A percentile compares a stretch with the other conserved stretches of the same genome.
Evolutionary conservation across 2,888 invertebrate species (phyloP).

Genomic region (Drosophila flavopinicola): DNA sequence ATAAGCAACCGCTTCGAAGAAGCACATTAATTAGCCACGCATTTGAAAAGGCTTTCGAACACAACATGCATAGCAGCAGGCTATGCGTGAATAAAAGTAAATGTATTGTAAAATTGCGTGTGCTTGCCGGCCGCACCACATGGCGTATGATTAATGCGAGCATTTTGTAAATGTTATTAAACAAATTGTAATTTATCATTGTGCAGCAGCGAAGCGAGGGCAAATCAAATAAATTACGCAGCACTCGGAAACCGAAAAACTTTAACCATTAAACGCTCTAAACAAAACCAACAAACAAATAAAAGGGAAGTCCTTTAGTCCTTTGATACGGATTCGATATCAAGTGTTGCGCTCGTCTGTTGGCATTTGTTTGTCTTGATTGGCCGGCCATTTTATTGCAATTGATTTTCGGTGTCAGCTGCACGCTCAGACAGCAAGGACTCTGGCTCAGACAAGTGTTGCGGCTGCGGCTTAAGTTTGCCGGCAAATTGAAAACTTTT

Average conservation of each 20-base stretch:
- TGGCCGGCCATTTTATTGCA: slow-evolving; percentile 70
- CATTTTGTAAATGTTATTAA: slow-evolving; percentile 65
- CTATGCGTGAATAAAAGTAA: not conserved
- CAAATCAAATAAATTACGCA: slow-evolving; percentile 73
- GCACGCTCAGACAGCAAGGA: slow-evolving; percentile 42
- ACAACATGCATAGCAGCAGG: not conserved
- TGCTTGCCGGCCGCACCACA: slow-evolving; percentile 53
- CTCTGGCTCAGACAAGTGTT: slow-evolving; percentile 59
- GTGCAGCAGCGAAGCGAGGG: slow-evolving; percentile 27
- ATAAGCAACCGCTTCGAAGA: slow-evolving; percentile 29
- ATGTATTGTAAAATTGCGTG: slow-evolving; percentile 27
- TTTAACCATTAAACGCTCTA: slow-evolving; percentile 72
- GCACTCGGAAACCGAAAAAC: slow-evolving; percentile 26
- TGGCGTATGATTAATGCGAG: slow-evolving; percentile 74
- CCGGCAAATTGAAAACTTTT: slow-evolving; percentile 78
- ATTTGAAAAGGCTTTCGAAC: not conserved
- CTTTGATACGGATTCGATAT: slow-evolving; percentile 9
- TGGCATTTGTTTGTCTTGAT: slow-evolving; percentile 51
- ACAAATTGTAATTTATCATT: slow-evolving; percentile 75
- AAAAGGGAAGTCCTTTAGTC: slow-evolving; percentile 50
- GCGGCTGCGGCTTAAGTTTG: slow-evolving; percentile 77
- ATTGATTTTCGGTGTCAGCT: slow-evolving; percentile 79
- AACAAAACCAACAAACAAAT: too few relatives aligned
- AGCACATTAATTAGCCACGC: slow-evolving; percentile 39
- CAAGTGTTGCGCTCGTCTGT: slow-evolving; percentile 20